phyloP scores from a whole-genome alignment of 2,113 vertebrate species.

The Zapornia atra region DNA sequence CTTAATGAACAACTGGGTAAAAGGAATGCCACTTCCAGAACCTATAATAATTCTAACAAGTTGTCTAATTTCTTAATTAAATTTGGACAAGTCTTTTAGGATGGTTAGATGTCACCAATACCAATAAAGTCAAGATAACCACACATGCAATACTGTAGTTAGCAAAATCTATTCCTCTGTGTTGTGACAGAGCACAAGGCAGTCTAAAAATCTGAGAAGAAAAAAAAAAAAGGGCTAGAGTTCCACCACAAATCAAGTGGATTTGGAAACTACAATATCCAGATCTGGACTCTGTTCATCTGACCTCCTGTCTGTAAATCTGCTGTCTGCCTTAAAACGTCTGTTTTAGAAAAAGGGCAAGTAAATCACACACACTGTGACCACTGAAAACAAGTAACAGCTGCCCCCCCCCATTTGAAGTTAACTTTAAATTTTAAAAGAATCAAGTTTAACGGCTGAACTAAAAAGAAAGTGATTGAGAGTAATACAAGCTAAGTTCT shows the following conservation, averaged over 20 bases:
- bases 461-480: neutral
- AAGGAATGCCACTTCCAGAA: neutral
- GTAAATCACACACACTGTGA: neutral
- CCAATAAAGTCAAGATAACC: neutral
- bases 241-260: neutral
- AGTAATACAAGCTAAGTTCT: neutral
- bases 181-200: neutral
- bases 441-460: neutral
- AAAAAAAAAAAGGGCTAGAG: neutral
- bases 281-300: neutral
- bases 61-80: neutral
- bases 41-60: neutral
- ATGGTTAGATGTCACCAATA: neutral
- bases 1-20: neutral
- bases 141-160: neutral
- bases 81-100: neutral
- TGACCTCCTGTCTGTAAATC: conserved; percentile 13
- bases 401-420: accelerated
- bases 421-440: neutral
- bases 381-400: neutral
- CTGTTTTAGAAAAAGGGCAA: neutral
- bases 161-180: neutral
- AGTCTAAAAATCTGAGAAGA: neutral
- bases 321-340: neutral
- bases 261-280: neutral